These are phyloP conservation scores for Paramormyrops kingsleyae DNA, from an alignment of 2,113 vertebrate species.

Conservation along the genomic window DNA sequence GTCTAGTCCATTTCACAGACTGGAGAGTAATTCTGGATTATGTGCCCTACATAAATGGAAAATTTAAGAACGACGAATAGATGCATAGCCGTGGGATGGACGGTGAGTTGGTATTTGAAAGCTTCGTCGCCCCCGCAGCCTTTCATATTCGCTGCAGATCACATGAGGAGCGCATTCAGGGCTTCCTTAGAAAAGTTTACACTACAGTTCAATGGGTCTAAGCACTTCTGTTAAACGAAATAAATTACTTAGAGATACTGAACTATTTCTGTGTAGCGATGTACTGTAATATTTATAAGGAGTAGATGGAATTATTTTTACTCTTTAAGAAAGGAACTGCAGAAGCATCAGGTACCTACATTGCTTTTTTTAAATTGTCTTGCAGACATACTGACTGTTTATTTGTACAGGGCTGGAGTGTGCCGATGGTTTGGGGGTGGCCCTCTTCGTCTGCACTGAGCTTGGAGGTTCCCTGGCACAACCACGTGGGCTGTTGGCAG, in stretches of 20 bases:
- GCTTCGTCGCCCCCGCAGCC: no score
- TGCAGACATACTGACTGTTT: constrained; percentile 29
- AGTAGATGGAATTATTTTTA: background rate
- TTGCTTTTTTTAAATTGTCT: background rate
- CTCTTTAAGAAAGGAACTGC: background rate
- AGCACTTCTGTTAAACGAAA: background rate
- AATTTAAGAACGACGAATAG: constrained; percentile 74
- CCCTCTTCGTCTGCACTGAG: constrained; percentile 18
- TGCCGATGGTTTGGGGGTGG: constrained; percentile 26
- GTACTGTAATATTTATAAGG: background rate
- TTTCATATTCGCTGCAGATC: no score
- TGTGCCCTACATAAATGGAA: constrained; percentile 82
- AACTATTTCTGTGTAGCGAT: background rate
- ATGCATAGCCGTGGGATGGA: background rate
- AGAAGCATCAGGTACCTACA: background rate
- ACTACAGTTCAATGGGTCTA: background rate
- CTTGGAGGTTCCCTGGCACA: constrained; percentile 23
- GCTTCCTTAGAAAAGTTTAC: background rate
- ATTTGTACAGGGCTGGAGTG: constrained; percentile 39
- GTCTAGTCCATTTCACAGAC: constrained; percentile 78
- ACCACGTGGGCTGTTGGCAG: constrained; percentile 17
- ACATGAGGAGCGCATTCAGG: background rate
- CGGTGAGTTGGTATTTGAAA: background rate
- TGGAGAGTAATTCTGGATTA: constrained; percentile 83
- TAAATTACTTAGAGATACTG: background rate